Conservation (phyloP, 1,140 invertebrate species). For the Phymastichus coffea region DNA sequence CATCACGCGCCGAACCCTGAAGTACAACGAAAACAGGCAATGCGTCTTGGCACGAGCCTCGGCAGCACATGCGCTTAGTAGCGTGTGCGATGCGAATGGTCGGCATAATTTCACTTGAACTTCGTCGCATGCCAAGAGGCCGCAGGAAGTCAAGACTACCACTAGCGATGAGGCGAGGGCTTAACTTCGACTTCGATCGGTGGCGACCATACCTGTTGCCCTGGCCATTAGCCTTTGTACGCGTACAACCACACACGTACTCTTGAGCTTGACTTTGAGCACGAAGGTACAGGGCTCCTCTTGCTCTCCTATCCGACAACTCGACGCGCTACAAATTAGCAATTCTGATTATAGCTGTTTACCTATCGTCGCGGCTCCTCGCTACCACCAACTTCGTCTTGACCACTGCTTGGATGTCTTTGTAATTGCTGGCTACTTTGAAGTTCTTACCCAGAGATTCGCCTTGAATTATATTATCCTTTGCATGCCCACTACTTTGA, state of each 20-base stretch:
- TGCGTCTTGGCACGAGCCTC: too few relatives aligned
- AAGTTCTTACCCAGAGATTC: neutral
- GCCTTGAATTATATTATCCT: too few relatives aligned
- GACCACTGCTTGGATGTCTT: neutral
- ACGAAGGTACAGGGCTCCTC: too few relatives aligned
- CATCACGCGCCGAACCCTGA: too few relatives aligned
- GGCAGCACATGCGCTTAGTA: too few relatives aligned
- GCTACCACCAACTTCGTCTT: neutral
- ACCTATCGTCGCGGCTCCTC: neutral
- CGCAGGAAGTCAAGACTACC: too few relatives aligned
- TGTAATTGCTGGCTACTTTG: neutral
- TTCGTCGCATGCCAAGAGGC: neutral
- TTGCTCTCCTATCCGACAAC: too few relatives aligned
- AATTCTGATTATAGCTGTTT: conserved; percentile 1
- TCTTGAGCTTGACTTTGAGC: conserved; percentile 1
- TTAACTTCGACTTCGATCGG: conserved; percentile 1
- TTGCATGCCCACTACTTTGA: too few relatives aligned
- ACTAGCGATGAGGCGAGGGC: too few relatives aligned
- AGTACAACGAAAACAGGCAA: too few relatives aligned
- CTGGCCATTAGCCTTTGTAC: neutral
- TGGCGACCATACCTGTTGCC: conserved; percentile 12
- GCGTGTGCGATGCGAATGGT: too few relatives aligned
- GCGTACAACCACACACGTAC: too few relatives aligned
- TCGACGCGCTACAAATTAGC: conserved; percentile 11
- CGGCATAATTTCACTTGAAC: neutral